Conservation (phyloP, 2,888 invertebrate genomes). For the Pecten maximus region DNA sequence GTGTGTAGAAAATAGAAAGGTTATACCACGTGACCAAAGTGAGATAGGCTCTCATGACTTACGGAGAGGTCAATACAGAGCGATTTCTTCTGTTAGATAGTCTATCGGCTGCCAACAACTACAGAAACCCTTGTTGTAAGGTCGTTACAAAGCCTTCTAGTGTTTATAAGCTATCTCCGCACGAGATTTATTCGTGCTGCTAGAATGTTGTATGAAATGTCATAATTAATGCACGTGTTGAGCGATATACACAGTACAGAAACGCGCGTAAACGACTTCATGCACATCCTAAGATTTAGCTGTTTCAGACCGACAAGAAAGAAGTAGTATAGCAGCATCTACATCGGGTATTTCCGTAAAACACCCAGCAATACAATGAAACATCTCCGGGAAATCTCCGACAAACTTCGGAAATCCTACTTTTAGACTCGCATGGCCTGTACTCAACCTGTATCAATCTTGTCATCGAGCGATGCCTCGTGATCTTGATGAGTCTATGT, state of each 20-base stretch:
- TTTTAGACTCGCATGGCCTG: not conserved
- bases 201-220: not conserved
- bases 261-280: not conserved
- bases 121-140: not conserved
- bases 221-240: not conserved
- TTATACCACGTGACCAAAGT: not conserved
- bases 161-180: not conserved
- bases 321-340: not conserved
- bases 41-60: not conserved
- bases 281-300: not conserved
- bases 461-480: not conserved
- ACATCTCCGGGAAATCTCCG: too few species aligned
- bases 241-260: not conserved
- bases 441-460: not conserved
- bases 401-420: not conserved
- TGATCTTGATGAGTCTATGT: not conserved
- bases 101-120: not conserved
- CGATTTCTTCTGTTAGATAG: constrained; percentile 13
- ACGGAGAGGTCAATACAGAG: not conserved
- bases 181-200: not conserved
- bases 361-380: not conserved
- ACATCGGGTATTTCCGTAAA: too few species aligned
- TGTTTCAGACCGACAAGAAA: not conserved
- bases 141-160: not conserved
- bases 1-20: not conserved